These are phyloP conservation scores for Bradypodion ventrale DNA, from an alignment of 2,797 vertebrate species.

Conservation along the genomic window DNA sequence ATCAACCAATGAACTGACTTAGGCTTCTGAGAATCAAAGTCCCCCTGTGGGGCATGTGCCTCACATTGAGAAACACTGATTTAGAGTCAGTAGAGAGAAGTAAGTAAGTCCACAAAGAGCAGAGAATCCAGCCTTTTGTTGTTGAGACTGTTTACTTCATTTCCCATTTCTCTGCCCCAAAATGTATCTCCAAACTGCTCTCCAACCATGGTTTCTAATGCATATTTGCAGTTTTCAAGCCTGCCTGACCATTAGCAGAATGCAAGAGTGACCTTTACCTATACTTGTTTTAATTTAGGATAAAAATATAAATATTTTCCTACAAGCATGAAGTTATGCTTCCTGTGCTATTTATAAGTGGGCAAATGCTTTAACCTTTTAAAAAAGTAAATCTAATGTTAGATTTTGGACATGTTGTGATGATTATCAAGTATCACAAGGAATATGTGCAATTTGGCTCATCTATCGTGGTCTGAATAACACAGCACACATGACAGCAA, in stretches of 20 bases:
- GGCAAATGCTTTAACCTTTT: no score
- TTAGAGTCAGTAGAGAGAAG: neutral
- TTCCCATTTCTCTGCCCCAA: neutral
- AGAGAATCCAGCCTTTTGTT: neutral
- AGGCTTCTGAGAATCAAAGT: no score
- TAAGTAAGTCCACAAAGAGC: neutral
- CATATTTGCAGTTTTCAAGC: neutral
- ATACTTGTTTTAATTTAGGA: neutral
- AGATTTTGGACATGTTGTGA: no score
- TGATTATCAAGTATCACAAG: neutral
- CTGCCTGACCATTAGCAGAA: no score
- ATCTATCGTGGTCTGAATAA: neutral
- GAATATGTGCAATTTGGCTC: neutral
- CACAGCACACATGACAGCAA: slow-evolving; percentile 29
- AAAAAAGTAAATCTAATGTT: neutral
- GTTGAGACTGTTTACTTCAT: neutral
- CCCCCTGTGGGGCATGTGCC: no score
- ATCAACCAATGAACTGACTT: no score
- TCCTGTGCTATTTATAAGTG: no score
- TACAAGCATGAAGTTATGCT: neutral
- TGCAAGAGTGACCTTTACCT: no score
- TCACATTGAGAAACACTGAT: no score
- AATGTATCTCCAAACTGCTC: neutral
- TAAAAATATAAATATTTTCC: no score
- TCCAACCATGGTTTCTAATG: neutral